Evolutionary conservation across 2,797 vertebrate species (phyloP).

Genomic region (Rhabdophis nuchalis): DNA sequence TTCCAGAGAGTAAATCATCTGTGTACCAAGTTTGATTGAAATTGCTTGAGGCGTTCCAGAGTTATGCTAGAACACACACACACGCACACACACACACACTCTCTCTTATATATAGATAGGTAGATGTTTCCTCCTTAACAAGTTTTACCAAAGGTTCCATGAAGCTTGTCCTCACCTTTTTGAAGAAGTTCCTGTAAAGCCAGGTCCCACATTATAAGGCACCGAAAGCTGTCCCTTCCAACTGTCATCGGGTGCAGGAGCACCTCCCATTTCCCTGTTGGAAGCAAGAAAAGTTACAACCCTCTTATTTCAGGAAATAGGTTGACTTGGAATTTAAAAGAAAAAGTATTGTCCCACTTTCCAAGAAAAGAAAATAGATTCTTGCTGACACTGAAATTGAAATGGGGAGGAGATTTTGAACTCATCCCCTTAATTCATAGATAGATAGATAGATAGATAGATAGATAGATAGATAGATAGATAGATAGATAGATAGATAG

Average conservation of each 20-base stretch:
- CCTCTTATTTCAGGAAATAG: background rate
- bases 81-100: no score
- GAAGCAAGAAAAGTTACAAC: background rate
- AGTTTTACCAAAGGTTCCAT: background rate
- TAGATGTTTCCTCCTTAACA: background rate
- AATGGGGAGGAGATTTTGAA: background rate
- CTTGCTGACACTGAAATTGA: background rate
- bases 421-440: background rate
- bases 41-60: no score
- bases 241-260: slow-evolving; percentile 73
- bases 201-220: slow-evolving; percentile 88
- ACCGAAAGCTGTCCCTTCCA: slow-evolving; percentile 89
- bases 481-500: no score
- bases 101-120: no score
- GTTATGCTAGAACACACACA: no score
- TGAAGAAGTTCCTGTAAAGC: slow-evolving; percentile 73
- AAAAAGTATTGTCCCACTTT: background rate
- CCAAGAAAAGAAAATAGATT: background rate
- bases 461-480: no score
- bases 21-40: no score
- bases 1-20: no score
- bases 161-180: slow-evolving; percentile 72
- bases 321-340: background rate
- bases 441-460: no score
- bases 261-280: slow-evolving; percentile 86